Evolutionary conservation across 37 sponge, comb jelly and placozoan genomes (phyloP).

Genomic region (Chondrilla cf. caribensis): DNA sequence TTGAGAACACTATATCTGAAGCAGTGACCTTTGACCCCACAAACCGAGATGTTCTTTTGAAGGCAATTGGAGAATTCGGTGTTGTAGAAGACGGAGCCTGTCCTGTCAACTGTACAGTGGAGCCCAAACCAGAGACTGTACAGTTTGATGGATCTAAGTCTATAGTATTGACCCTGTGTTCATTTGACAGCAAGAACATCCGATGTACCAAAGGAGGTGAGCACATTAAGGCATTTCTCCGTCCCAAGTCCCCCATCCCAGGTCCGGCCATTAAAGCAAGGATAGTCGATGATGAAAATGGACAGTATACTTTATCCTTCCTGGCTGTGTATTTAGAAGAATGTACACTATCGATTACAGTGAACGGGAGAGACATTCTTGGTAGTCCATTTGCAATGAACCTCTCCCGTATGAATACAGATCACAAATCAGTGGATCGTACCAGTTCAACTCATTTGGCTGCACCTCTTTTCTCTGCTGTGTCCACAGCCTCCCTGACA

Average conservation of each 20-base stretch:
- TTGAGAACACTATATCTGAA: background rate
- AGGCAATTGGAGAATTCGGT: background rate
- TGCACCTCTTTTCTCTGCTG: no score
- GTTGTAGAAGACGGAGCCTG: background rate
- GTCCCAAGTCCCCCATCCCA: background rate
- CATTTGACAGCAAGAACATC: background rate
- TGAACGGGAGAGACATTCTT: background rate
- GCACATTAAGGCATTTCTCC: background rate
- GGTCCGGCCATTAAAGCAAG: conserved; percentile 6
- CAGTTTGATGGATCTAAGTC: background rate
- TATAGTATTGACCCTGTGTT: background rate
- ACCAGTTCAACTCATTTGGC: no score
- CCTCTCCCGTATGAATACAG: no score
- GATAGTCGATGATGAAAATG: background rate
- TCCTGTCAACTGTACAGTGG: background rate
- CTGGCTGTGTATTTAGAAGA: background rate
- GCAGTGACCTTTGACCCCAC: background rate
- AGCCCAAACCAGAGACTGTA: background rate
- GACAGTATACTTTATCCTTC: background rate
- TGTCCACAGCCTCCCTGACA: no score
- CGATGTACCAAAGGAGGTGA: conserved; percentile 2
- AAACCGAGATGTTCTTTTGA: background rate
- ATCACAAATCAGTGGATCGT: no score
- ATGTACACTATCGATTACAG: background rate
- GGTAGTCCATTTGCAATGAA: background rate